These are phyloP conservation scores for Phoebastria nigripes DNA, from an alignment of 2,797 vertebrate genomes.

Conservation along the genomic window DNA sequence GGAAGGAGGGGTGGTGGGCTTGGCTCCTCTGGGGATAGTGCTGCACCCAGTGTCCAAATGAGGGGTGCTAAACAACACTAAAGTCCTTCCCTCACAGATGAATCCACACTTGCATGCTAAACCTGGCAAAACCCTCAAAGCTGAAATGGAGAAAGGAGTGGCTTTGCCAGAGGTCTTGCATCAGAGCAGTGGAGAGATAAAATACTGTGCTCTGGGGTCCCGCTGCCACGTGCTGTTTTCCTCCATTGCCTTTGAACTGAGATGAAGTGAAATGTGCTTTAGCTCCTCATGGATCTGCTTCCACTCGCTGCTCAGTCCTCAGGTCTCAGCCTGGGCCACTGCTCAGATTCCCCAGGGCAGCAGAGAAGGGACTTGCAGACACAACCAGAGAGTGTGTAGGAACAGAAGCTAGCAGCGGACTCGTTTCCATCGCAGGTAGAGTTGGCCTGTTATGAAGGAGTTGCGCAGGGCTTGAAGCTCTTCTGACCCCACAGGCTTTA, in stretches of 20 bases:
- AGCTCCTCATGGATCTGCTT: not conserved
- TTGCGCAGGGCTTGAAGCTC: not conserved
- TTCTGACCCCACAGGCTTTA: not conserved
- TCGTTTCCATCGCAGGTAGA: not conserved
- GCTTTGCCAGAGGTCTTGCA: not conserved
- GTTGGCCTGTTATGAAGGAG: not conserved
- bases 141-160: not conserved
- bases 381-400: not conserved
- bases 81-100: not conserved
- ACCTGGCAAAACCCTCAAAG: not conserved
- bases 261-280: not conserved
- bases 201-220: not conserved
- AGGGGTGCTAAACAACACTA: not conserved
- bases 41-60: not conserved
- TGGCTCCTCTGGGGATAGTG: not conserved
- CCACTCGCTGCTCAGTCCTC: not conserved
- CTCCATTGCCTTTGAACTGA: not conserved
- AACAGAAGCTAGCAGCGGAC: not conserved
- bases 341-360: not conserved
- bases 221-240: rapidly evolving
- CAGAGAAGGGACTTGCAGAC: not conserved
- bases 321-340: not conserved
- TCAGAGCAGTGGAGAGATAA: not conserved
- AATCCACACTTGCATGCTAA: rapidly evolving
- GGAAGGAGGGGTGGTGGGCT: not conserved